Conservation (phyloP, 1,140 invertebrate genomes). For the Lucilia cuprina region DNA sequence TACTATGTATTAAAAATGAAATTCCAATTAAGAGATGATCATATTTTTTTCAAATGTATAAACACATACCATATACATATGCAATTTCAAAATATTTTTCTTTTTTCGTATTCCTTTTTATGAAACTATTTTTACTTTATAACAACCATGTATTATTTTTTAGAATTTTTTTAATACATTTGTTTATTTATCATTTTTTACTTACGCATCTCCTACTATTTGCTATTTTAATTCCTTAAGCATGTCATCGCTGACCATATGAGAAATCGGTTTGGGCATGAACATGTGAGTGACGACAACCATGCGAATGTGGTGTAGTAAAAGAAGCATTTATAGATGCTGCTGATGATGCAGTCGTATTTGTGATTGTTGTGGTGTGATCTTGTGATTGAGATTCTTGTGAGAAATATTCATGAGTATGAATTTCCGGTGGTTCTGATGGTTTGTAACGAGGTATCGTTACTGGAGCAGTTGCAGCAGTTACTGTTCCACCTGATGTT, state of each 20-base stretch:
- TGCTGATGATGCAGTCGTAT: background rate
- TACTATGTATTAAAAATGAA: too few species aligned
- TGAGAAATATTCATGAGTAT: conserved; percentile 35
- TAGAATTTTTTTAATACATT: too few species aligned
- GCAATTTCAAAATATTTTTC: too few species aligned
- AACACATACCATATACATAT: too few species aligned
- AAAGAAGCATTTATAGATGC: background rate
- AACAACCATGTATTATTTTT: too few species aligned
- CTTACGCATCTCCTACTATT: background rate
- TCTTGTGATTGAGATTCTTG: conserved; percentile 42
- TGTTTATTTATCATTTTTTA: too few species aligned
- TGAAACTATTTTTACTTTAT: too few species aligned
- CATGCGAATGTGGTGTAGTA: conserved; percentile 13
- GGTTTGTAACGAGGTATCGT: conserved; percentile 4
- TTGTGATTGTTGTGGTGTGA: background rate
- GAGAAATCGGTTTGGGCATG: conserved; percentile 54
- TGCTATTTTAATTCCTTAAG: background rate
- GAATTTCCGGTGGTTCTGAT: conserved; percentile 13
- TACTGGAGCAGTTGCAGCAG: background rate
- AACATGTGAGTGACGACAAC: conserved; percentile 43
- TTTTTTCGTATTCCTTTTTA: too few species aligned
- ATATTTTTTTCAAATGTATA: too few species aligned
- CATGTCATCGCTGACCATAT: conserved; percentile 44
- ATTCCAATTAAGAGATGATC: too few species aligned
- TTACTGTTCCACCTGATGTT: background rate